Evolutionary conservation across 2,888 invertebrate species (phyloP).

Genomic region (Ochropleura leucogaster): DNA sequence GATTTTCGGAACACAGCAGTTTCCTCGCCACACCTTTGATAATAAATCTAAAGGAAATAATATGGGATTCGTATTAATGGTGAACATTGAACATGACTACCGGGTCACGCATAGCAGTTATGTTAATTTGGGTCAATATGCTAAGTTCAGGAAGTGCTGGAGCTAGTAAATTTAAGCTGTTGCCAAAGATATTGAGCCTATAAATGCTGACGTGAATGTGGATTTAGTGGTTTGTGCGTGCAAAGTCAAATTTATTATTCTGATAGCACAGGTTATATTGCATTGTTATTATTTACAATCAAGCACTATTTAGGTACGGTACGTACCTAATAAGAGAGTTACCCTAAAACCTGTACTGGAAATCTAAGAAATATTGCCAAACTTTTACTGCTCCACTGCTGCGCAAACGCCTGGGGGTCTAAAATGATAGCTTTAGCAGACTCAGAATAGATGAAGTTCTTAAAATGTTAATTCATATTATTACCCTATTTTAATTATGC

Average conservation of each 20-base stretch:
- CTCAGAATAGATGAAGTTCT: no score
- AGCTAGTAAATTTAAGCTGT: conserved; percentile 35
- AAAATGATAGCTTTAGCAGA: no score
- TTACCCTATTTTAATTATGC: no score
- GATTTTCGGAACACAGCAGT: conserved; percentile 40
- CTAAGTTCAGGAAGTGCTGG: conserved; percentile 35
- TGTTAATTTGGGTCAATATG: conserved; percentile 45
- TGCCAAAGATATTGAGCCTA: conserved; percentile 29
- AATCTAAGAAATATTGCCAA: no score
- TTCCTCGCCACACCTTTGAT: conserved; percentile 54
- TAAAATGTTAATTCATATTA: no score
- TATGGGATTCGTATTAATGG: conserved; percentile 36
- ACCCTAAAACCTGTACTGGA: no score
- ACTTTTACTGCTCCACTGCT: no score
- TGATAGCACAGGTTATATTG: not conserved
- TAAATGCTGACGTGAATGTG: conserved; percentile 12
- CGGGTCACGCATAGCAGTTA: conserved; percentile 43
- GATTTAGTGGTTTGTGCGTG: conserved; percentile 10
- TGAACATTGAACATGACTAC: conserved; percentile 25
- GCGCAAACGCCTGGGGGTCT: no score
- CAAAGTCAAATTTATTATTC: conserved; percentile 4
- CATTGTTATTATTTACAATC: not conserved
- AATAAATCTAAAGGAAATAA: conserved; percentile 52
- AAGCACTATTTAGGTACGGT: not conserved
- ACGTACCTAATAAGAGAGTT: not conserved